These are phyloP conservation scores for Trachymyrmex septentrionalis DNA, from an alignment of 1,140 invertebrate genomes.

Conservation along the genomic window DNA sequence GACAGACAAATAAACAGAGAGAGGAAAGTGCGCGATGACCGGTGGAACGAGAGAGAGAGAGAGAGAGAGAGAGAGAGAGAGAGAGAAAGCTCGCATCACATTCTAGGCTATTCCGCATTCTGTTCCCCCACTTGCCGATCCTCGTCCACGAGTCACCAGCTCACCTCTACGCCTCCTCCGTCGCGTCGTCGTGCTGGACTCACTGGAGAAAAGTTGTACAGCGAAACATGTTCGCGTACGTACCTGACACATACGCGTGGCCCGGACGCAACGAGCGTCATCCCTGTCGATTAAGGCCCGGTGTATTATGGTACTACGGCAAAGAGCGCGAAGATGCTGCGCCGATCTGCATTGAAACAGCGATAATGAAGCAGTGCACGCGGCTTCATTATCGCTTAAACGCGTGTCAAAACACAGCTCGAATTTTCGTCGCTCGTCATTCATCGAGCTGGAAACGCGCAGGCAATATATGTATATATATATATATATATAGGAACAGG, in stretches of 20 bases:
- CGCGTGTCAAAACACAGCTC: background rate
- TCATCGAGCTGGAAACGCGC: too few species aligned
- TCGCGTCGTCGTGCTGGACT: conserved; percentile 67
- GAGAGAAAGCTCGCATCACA: conserved; percentile 85
- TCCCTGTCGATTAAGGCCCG: background rate
- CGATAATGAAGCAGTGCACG: background rate
- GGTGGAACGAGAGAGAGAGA: conserved; percentile 73
- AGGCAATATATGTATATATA: too few species aligned
- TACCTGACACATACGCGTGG: conserved; percentile 68
- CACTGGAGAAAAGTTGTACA: conserved; percentile 83
- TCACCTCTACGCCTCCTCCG: conserved; percentile 81
- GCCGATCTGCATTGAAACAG: background rate
- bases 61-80: conserved; percentile 78
- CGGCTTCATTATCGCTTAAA: background rate
- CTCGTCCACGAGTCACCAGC: conserved; percentile 78
- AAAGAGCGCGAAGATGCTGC: conserved; percentile 1
- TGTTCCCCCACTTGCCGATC: conserved; percentile 83
- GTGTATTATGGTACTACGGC: too few species aligned
- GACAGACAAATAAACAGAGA: conserved; percentile 47
- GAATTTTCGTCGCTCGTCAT: background rate
- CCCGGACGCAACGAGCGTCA: conserved; percentile 10
- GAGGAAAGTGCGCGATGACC: conserved; percentile 53
- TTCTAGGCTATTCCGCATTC: conserved; percentile 88
- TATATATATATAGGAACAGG: too few species aligned
- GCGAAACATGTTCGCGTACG: conserved; percentile 75